phyloP scores from a whole-genome alignment of 1,140 invertebrate genomes.

The Drosophila arawakana region DNA sequence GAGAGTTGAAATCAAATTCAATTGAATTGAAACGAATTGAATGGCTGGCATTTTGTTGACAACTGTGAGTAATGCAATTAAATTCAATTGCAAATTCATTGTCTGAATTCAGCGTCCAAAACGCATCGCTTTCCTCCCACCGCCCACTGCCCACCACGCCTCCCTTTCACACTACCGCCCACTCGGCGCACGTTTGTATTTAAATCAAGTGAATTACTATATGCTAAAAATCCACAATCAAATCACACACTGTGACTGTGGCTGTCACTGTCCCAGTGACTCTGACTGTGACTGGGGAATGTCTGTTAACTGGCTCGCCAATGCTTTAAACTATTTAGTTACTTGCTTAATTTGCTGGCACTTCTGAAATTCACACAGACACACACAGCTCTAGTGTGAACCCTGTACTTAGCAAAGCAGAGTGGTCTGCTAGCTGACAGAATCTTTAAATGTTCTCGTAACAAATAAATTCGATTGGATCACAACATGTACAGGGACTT shows the following conservation, averaged over 20 bases:
- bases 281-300: neutral
- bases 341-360: conserved; percentile 59
- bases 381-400: conserved; percentile 4
- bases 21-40: conserved; percentile 80
- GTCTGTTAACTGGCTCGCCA: conserved; percentile 28
- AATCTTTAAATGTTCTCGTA: too few relatives aligned
- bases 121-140: conserved; percentile 16
- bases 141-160: neutral
- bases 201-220: conserved; percentile 71
- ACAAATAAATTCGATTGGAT: too few relatives aligned
- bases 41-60: conserved; percentile 79
- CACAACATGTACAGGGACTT: too few relatives aligned
- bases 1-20: conserved; percentile 73
- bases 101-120: conserved; percentile 31
- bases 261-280: too few relatives aligned
- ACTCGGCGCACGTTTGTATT: conserved; percentile 55
- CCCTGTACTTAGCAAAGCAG: neutral
- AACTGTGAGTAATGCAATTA: conserved; percentile 81
- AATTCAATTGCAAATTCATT: conserved; percentile 81
- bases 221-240: conserved; percentile 1
- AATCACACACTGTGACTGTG: too few relatives aligned
- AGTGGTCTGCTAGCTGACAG: too few relatives aligned
- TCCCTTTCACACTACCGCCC: neutral
- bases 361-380: conserved; percentile 27
- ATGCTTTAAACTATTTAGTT: conserved; percentile 57